Conservation (phyloP, 2,113 vertebrate genomes). For the Paracanthobrama guichenoti region DNA sequence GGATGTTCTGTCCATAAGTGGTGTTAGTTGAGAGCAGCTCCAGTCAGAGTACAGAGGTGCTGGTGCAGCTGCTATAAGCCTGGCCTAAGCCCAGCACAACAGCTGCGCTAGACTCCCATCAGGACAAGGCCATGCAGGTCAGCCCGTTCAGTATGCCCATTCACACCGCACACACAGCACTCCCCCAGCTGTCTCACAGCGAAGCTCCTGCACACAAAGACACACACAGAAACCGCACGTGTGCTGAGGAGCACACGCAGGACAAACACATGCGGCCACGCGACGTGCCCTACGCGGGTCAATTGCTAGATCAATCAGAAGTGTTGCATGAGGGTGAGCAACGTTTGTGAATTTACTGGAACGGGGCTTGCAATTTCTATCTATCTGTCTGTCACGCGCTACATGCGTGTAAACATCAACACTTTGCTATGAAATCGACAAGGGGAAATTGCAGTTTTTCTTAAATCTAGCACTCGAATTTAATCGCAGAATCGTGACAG, state of each 20-base stretch:
- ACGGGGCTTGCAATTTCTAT: neutral
- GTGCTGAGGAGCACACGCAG: conserved; percentile 12
- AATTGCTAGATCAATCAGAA: conserved; percentile 64
- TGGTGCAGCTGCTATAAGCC: conserved; percentile 47
- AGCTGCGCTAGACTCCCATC: conserved; percentile 46
- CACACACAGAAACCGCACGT: conserved; percentile 35
- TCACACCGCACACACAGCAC: conserved; percentile 25
- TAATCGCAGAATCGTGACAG: too few species aligned
- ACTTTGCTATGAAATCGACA: too few species aligned
- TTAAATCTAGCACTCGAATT: too few species aligned
- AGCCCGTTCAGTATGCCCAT: conserved; percentile 45
- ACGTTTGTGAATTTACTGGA: neutral
- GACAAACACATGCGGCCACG: conserved; percentile 54
- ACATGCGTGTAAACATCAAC: too few species aligned
- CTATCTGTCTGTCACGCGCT: neutral
- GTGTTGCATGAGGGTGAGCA: conserved; percentile 14
- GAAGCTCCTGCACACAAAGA: conserved; percentile 8
- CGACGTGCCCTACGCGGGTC: conserved; percentile 59
- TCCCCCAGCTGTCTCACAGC: conserved; percentile 48
- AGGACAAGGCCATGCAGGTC: conserved; percentile 15
- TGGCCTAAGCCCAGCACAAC: conserved; percentile 18
- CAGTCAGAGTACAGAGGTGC: conserved; percentile 44
- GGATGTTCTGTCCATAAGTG: neutral
- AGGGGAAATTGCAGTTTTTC: too few species aligned
- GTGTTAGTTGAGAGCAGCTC: neutral